Percentiles rank a stretch among this genome's conserved stretches.
Evolutionary conservation across 2,888 invertebrate species (phyloP).

Genomic region (Nycteola revayana): DNA sequence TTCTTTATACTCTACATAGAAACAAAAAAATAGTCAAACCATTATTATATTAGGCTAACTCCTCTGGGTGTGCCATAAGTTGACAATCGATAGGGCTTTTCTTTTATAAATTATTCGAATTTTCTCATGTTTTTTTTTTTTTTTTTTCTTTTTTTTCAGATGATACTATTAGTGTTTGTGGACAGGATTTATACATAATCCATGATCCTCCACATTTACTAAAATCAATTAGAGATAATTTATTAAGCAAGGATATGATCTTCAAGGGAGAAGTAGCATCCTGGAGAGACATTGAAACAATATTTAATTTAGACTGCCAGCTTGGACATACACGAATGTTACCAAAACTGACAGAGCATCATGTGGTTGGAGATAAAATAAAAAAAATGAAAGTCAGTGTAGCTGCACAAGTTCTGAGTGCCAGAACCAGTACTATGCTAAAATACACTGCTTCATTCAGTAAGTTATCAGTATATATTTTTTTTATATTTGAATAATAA

Average conservation of each 20-base stretch:
- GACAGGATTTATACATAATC: constrained; percentile 14
- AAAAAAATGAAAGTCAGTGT: constrained; percentile 6
- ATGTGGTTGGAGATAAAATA: constrained; percentile 1
- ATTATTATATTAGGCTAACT: too few species aligned
- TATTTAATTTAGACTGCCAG: neutral
- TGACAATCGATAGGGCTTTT: too few species aligned
- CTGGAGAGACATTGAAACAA: constrained; percentile 2
- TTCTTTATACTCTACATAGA: neutral
- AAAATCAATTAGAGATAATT: constrained; percentile 17
- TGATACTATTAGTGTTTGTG: constrained; percentile 18
- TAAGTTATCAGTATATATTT: constrained; percentile 1
- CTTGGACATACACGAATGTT: constrained; percentile 2
- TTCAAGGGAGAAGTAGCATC: constrained; percentile 2
- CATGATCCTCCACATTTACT: constrained; percentile 25
- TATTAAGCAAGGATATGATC: neutral
- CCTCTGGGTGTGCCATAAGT: too few species aligned
- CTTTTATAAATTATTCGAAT: too few species aligned
- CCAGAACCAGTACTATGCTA: constrained; percentile 7
- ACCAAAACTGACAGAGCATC: constrained; percentile 4
- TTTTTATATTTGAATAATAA: too few species aligned
- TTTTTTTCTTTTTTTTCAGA: constrained; percentile 22
- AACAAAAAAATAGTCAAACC: neutral
- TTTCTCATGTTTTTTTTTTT: too few species aligned
- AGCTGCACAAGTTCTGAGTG: constrained; percentile 8
- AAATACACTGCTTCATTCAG: constrained; percentile 7